Evolutionary conservation across 2,113 vertebrate genomes (phyloP).

Genomic region (Nymphicus hollandicus): DNA sequence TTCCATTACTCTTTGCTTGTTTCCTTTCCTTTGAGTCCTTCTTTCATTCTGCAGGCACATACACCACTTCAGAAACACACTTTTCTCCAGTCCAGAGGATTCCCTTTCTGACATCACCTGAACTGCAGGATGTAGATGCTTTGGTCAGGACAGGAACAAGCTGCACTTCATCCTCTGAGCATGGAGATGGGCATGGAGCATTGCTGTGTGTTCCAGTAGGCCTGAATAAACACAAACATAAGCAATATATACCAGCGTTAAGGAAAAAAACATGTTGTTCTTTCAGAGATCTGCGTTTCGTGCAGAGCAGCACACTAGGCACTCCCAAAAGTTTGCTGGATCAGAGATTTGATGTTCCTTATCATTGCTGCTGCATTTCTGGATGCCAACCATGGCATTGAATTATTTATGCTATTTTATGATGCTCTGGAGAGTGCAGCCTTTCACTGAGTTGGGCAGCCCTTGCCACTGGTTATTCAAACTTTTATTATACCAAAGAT

Average conservation of each 20-base stretch:
- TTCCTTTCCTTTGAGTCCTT: not conserved
- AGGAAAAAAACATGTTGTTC: not conserved
- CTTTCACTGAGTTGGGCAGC: not conserved
- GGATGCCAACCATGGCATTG: rapidly evolving
- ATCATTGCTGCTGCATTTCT: not conserved
- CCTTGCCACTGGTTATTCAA: not conserved
- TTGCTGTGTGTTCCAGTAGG: not conserved
- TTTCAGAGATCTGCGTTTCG: not conserved
- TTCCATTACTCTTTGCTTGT: not conserved
- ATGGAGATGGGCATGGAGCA: not conserved
- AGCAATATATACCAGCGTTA: not conserved
- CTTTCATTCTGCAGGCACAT: not conserved
- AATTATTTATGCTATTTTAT: not conserved
- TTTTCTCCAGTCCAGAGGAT: not conserved
- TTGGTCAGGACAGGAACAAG: not conserved
- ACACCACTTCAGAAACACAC: not conserved
- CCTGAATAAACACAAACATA: not conserved
- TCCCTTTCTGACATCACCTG: not conserved
- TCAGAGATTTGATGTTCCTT: not conserved
- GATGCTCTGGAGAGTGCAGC: not conserved
- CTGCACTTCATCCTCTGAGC: not conserved
- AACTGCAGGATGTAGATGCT: not conserved
- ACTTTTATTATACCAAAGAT: not conserved
- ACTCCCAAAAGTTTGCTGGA: not conserved
- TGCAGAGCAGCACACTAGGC: not conserved